phyloP scores from a whole-genome alignment of 2,888 invertebrate species.

The Drosophila suboccidentalis region DNA sequence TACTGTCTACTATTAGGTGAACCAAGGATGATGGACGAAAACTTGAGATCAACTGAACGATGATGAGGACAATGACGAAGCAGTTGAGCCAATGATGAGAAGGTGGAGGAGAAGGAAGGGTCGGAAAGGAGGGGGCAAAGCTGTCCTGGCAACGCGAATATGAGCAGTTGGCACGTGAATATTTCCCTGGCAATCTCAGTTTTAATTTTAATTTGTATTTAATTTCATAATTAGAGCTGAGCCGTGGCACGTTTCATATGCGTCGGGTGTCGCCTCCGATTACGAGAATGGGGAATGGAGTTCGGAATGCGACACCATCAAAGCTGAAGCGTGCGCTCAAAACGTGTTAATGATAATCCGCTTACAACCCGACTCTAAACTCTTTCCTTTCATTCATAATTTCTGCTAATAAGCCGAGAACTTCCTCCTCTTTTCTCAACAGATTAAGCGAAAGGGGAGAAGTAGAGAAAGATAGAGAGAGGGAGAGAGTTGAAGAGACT shows the following conservation, averaged over 20 bases:
- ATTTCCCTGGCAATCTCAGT: constrained; percentile 53
- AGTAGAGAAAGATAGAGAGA: not conserved
- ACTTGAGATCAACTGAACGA: constrained; percentile 41
- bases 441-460: not conserved
- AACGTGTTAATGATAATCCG: constrained; percentile 70
- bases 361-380: constrained; percentile 48
- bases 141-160: constrained; percentile 33
- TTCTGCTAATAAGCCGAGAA: constrained; percentile 48
- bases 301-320: constrained; percentile 52
- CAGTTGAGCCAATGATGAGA: not conserved
- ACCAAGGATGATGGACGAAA: constrained; percentile 32
- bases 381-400: constrained; percentile 62
- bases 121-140: not conserved
- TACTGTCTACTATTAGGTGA: constrained; percentile 6
- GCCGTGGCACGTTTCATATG: constrained; percentile 58
- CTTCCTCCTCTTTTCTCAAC: not conserved
- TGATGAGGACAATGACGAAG: constrained; percentile 36
- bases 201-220: constrained; percentile 73
- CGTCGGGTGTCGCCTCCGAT: constrained; percentile 44
- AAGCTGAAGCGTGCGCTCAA: constrained; percentile 6
- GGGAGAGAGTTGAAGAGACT: not conserved
- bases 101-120: not conserved
- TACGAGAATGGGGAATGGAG: constrained; percentile 36
- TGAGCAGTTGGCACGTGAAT: constrained; percentile 25
- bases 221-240: constrained; percentile 77